Base-by-base conservation (phyloP, 1,140 invertebrate species). In the Zaprionus africanus region DNA sequence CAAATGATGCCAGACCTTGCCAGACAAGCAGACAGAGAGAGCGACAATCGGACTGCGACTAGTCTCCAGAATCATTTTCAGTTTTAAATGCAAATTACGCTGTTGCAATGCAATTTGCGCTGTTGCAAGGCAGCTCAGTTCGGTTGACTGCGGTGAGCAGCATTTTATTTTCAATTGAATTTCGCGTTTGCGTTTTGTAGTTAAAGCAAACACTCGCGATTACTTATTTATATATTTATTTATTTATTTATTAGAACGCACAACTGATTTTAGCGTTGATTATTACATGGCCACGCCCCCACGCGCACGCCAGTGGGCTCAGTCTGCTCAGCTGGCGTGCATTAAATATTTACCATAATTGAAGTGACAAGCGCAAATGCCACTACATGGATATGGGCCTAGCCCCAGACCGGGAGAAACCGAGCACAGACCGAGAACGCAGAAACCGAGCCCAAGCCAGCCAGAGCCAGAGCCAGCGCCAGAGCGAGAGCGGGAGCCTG, bases 281-380 rank as follows among this genome's bases (percentile, higher is more conserved):
- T 88, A 87, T 88, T 72, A 87, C 82, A 79, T 76, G 65, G 80
- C 65, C 54, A 78, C 74, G 64, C 80, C 80, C 69, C 1, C 13
- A 41, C 38, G 43, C 46, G 17, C 51, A 15, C n/a, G 6, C 15
- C n/a, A 41, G 38, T 41, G 22, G 5, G 7, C 26, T 22, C 3
- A 2, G 11, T 17, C 58, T 26, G 56, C 46, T 46, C 66, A 19
- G 59, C 71, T 61, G 59, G 36, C 61, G 43, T 74, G 81, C 85
- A 85, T 90, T 90, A 90, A 85, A 90, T 90, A 90, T 90, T 90
- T 90, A 90, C 85, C 78, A 90, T 90, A 90, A 90, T 90, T 90
- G 86, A 90, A 90, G 79, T 90, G 85, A 90, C 85, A 90, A 90
- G 86, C 85, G 69, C 85, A 88, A 88, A 90, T 90, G 85, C 81